These are phyloP conservation scores for Brachionus asplanchnoidis DNA, from an alignment of 1,140 invertebrate species.

Conservation along the genomic window DNA sequence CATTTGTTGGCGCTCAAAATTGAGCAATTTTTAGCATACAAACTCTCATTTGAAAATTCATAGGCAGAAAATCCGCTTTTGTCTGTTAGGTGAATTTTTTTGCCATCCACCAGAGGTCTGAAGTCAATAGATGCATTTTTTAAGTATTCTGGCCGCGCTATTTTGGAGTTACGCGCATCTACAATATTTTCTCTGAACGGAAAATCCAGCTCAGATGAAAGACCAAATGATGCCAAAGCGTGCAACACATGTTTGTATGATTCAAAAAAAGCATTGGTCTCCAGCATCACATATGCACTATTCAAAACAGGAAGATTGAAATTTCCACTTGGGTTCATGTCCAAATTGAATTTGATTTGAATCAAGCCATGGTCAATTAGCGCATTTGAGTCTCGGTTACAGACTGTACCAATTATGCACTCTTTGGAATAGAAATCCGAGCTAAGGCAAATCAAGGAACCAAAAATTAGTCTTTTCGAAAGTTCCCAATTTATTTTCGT, in stretches of 20 bases:
- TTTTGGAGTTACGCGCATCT: conserved; percentile 42
- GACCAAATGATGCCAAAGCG: conserved; percentile 46
- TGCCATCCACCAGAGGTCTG: conserved; percentile 35
- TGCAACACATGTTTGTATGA: conserved; percentile 57
- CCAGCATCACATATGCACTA: conserved; percentile 50
- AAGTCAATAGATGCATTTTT: conserved; percentile 42
- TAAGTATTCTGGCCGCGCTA: conserved; percentile 29
- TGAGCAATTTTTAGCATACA: background rate
- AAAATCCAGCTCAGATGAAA: conserved; percentile 44
- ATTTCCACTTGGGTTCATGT: background rate
- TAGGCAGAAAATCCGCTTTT: background rate
- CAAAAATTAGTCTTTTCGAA: conserved; percentile 64
- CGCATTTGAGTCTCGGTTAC: background rate
- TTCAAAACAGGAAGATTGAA: background rate
- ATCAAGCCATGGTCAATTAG: background rate
- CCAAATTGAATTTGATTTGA: conserved; percentile 4
- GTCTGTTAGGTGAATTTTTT: background rate
- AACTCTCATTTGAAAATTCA: background rate
- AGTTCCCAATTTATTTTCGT: conserved; percentile 45
- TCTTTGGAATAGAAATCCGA: conserved; percentile 9
- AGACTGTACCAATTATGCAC: conserved; percentile 12
- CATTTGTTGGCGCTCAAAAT: conserved; percentile 43
- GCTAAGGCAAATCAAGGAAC: conserved; percentile 46
- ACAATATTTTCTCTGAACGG: conserved; percentile 53
- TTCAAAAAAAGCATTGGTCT: conserved; percentile 60